Evolutionary conservation across 2,888 invertebrate genomes (phyloP), one percentile per base, ranked within the genome.

Genomic region (Aphodius sticticus): DNA sequence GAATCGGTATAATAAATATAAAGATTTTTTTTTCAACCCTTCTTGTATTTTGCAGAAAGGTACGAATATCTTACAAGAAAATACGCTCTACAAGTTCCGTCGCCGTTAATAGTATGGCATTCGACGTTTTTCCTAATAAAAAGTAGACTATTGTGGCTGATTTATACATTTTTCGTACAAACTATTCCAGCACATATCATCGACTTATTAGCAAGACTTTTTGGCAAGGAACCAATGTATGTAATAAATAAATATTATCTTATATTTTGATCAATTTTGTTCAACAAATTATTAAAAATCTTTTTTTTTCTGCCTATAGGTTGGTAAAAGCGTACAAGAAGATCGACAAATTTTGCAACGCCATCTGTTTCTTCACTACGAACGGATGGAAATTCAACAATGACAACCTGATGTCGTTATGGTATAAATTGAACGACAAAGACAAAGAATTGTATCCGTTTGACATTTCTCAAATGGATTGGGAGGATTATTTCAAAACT

Each of bases 301-400:
- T 16, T 9, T 69, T 69, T 5, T 26, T 53, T 70, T 16, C 12
- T 36, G 14, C 15, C 69, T 76, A 70, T 72, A 96, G 96, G 85
- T 92, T 96, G 90, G 90, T 96, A 26, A 93, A 93, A 83, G 91
- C 95, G 0, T 96, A 96, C 89, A 91, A 91, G 80, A 94, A 94
- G 87, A 92, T 97, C 78, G 94, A 95, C 89, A 93, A 92, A 84
- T 92, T 96, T 77, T 92, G 94, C 84, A 91, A 92, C 77, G 94
- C 94, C 0, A 90, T 96, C 70, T 93, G 94, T 84, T 96, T 95
- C 88, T 97, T 97, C 89, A 93, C 95, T 4, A 93, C 91, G n/a
- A 92, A 93, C 81, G 93, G 95, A 81, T 97, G 96, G 96, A 89
- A 90, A 16, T 96, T 96, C 86, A 88, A 90, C 0, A 93, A 93